Base-by-base conservation (phyloP, 1,140 invertebrate species). In the Nylanderia fulva region DNA sequence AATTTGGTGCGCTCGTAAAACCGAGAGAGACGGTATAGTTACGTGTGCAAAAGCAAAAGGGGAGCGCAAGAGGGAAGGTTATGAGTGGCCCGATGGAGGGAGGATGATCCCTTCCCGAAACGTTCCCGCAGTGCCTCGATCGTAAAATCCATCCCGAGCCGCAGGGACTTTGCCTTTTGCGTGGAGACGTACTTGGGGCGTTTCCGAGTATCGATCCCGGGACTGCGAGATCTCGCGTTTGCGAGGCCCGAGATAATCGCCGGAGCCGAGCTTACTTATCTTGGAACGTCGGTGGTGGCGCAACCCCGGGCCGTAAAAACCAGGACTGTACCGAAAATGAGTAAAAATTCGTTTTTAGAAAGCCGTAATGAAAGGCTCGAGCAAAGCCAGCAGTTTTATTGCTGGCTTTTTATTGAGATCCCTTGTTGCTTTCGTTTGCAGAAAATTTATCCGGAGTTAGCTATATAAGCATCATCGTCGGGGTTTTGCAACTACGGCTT, bases 1-100 rank as follows among this genome's bases (percentile, higher is more conserved):
- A 85, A 85, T 85, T 85, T 83, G 79, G 84, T 52, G 58, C 68
- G 80, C 58, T 86, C 75, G 84, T 85, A 84, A 84, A 76, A 85
- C 48, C 58, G 63, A 79, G 36, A 56, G 36, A 66, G 48, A 66
- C 24, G 48, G n/a, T 66, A n/a, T n/a, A 45, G 54, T 29, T 71
- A 68, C 48, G 42, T 39, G 27, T 15, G n/a, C n/a, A n/a, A n/a
- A n/a, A n/a, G n/a, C n/a, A n/a, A n/a, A 29, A 48, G 21, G 18
- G 21, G 33, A 13, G 48, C 21, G 45, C 18, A 48, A n/a, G 82
- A 56, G 48, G 60, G 60, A 39, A 58, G 45, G 27, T 82, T 60
- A 71, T 36, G 79, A 56, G 79, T 72, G 36, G 68, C 29, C 13
- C 18, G 56, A 6, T 45, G 68, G 15, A 48, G 58, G 48, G 80